These are phyloP conservation scores for Papilio protenor DNA, from an alignment of 2,888 invertebrate species.

Conservation along the genomic window DNA sequence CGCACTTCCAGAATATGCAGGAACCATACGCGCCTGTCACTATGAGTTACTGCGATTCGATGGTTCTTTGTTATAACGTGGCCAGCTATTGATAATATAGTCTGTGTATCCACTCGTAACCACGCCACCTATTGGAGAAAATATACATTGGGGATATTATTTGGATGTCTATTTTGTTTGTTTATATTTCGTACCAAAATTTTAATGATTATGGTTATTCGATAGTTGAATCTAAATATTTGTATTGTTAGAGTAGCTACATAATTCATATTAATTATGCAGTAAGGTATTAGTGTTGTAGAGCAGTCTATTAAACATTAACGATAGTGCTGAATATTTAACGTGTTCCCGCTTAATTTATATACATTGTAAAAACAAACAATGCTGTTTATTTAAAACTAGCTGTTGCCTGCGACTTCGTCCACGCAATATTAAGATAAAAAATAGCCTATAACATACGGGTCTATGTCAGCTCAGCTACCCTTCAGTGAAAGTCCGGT, in stretches of 20 bases:
- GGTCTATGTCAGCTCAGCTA: too few relatives aligned
- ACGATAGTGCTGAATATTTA: conserved; percentile 13
- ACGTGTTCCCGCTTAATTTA: background rate
- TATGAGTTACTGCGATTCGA: conserved; percentile 93
- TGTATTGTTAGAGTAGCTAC: background rate
- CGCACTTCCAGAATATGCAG: conserved; percentile 93
- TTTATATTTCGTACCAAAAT: too few relatives aligned
- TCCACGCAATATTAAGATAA: too few relatives aligned
- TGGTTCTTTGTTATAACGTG: conserved; percentile 97
- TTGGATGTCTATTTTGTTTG: too few relatives aligned
- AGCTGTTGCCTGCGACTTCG: too few relatives aligned
- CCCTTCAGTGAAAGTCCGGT: too few relatives aligned
- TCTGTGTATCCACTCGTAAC: conserved; percentile 96
- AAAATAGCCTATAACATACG: too few relatives aligned
- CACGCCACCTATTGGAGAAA: conserved; percentile 89
- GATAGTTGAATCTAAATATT: background rate
- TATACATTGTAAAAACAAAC: background rate
- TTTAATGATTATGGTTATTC: background rate
- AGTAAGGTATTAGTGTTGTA: background rate
- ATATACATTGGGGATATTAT: background rate
- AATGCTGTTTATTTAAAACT: background rate
- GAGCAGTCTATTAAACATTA: conserved; percentile 5
- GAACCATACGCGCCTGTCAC: conserved; percentile 94
- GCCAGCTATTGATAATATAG: conserved; percentile 94
- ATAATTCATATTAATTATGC: conserved; percentile 3